phyloP scores from a whole-genome alignment of 1,140 invertebrate genomes.

The Saccostrea cuccullata region DNA sequence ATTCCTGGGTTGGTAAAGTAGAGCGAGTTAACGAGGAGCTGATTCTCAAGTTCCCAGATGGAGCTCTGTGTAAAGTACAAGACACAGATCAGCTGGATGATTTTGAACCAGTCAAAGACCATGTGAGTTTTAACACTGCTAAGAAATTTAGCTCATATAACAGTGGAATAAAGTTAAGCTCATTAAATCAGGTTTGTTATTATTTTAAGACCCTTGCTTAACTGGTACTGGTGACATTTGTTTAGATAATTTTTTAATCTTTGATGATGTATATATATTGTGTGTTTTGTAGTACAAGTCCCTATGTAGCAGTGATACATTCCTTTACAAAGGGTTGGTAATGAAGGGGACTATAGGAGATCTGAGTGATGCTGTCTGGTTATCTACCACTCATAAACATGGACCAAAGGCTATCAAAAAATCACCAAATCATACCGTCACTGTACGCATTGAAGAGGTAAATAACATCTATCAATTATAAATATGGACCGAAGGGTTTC shows the following conservation, averaged over 20 bases:
- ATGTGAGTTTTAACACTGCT: background rate
- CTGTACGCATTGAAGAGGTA: slow-evolving; percentile 82
- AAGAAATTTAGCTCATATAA: too few species aligned
- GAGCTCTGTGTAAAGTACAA: slow-evolving; percentile 69
- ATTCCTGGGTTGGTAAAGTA: slow-evolving; percentile 89
- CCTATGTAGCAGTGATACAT: slow-evolving; percentile 83
- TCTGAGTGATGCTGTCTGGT: slow-evolving; percentile 88
- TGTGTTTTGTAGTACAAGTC: slow-evolving; percentile 80
- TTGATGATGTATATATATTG: background rate
- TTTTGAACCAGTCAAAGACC: slow-evolving; percentile 32
- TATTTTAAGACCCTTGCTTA: background rate
- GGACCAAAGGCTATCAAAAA: slow-evolving; percentile 83
- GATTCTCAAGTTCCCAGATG: slow-evolving; percentile 78
- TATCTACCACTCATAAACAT: slow-evolving; percentile 84
- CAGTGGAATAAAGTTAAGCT: too few species aligned
- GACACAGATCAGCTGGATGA: slow-evolving; percentile 38
- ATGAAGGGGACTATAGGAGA: slow-evolving; percentile 85
- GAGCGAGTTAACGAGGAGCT: slow-evolving; percentile 77
- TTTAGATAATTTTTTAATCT: background rate
- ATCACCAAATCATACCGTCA: slow-evolving; percentile 81
- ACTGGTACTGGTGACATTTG: too few species aligned
- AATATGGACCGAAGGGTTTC: too few species aligned
- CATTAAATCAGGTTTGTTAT: background rate
- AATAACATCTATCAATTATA: background rate
- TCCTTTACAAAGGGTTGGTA: slow-evolving; percentile 86